Base-by-base conservation (phyloP, 2,113 vertebrate genomes). In the Sinocyclocheilus grahami region DNA sequence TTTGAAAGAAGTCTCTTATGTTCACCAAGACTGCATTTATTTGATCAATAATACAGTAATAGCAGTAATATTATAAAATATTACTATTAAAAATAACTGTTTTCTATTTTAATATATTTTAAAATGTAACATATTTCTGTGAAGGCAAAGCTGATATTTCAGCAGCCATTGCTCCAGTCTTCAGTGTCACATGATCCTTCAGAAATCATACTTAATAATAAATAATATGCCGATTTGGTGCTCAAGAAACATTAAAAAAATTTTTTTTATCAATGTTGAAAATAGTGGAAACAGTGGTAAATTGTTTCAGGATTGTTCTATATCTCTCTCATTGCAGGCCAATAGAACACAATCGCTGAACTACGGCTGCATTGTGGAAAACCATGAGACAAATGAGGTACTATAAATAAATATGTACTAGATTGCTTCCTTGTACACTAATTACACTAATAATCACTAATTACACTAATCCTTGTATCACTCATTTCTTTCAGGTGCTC, bases 331-430 rank as follows among this genome's bases (percentile, higher is more conserved):
- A 58, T 33, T 87, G 78, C 91, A 99, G 98, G 97, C 98, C 62
- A 99, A 99, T 94, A 96, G 98, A 92, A 97, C 95, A 1, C 98
- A 99, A 67, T 99, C 98, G 1, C 91, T 99, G 93, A 99, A 99
- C 92, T 99, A 99, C 0, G 98, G 98, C 87, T 99, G 98, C 82
- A 99, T 99, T 0, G 98, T 99, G 90, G 97, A 97, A 78, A 97
- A 98, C 0, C 72, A 93, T 0, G 90, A 96, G 84, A 98, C 97
- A 0, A 96, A 97, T 2, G 97, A 99, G 97, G 98, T 99, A 92
- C 91, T 87, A 16, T 5, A 18, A 27, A 33, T 58, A 42, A 39
- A 10, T 12, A 58, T 78, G 22, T 27, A 7, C 42, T 20, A 18
- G 39, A 27, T 30, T 82, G 7, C 39, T 82, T 82, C 3, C n/a